Evolutionary conservation across 2,888 invertebrate genomes (phyloP).

Genomic region (Leptopilina myrica): DNA sequence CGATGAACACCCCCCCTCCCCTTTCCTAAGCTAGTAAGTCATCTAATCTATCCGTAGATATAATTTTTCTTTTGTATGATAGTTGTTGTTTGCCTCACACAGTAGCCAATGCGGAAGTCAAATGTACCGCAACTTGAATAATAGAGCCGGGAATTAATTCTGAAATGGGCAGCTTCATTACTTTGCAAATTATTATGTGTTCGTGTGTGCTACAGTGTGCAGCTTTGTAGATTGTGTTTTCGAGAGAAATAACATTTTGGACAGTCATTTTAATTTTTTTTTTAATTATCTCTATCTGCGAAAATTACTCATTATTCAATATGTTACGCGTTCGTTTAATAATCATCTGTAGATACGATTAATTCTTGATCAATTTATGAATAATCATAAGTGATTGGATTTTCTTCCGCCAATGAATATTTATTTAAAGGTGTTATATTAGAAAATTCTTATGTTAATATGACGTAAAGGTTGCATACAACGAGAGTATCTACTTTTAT

Average conservation of each 20-base stretch:
- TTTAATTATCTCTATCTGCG: neutral
- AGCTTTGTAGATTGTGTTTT: conserved; percentile 34
- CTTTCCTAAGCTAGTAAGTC: conserved; percentile 49
- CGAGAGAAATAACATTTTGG: conserved; percentile 19
- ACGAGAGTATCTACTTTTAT: conserved; percentile 1
- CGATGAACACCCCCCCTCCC: conserved; percentile 52
- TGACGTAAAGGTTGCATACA: neutral
- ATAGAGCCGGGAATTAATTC: conserved; percentile 36
- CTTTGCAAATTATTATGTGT: conserved; percentile 19
- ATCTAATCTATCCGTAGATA: conserved; percentile 54
- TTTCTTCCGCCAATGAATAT: conserved; percentile 22
- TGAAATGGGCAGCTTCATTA: conserved; percentile 33
- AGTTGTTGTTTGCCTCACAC: conserved; percentile 14
- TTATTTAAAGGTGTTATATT: neutral
- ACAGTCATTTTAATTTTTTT: conserved; percentile 10
- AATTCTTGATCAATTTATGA: conserved; percentile 14
- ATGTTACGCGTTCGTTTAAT: neutral
- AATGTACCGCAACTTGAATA: conserved; percentile 29
- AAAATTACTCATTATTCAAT: conserved; percentile 17
- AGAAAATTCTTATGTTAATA: too few relatives aligned
- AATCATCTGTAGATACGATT: neutral
- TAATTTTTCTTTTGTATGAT: conserved; percentile 36
- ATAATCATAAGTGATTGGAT: neutral
- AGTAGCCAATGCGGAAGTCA: conserved; percentile 40
- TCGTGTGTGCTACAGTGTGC: too few relatives aligned